Conservation (phyloP, 1,140 invertebrate genomes). For the Drosophila chauvacae region DNA sequence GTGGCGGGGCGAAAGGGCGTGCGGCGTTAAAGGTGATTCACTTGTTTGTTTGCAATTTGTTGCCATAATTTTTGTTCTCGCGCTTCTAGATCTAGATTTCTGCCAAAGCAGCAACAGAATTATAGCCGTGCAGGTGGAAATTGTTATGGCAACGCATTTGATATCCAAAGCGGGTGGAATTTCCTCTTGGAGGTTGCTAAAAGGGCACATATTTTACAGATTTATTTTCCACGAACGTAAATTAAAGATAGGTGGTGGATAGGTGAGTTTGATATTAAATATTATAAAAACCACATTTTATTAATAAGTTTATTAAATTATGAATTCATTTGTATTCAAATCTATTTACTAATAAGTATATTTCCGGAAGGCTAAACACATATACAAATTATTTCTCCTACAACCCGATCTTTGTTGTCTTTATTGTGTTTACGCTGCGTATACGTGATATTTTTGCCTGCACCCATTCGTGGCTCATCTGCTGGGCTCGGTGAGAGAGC, state of each 20-base stretch:
- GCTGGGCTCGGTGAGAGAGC: too few species aligned
- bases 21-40: constrained; percentile 74
- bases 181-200: neutral
- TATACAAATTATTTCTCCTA: too few species aligned
- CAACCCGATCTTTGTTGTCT: neutral
- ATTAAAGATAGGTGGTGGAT: neutral
- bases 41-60: constrained; percentile 82
- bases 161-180: neutral
- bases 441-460: constrained; percentile 42
- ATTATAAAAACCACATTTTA: too few species aligned
- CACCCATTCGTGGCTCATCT: constrained; percentile 9
- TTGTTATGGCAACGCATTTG: constrained; percentile 60
- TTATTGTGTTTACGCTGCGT: constrained; percentile 25
- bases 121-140: constrained; percentile 44
- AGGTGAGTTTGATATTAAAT: too few species aligned
- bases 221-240: neutral
- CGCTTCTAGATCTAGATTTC: constrained; percentile 39
- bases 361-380: neutral
- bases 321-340: neutral
- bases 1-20: constrained; percentile 50
- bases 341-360: neutral
- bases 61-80: constrained; percentile 70
- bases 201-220: neutral
- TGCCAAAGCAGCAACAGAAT: constrained; percentile 27
- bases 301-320: neutral